These are phyloP conservation scores for Drosophila pruinosa DNA, from an alignment of 1,140 invertebrate species.

Conservation along the genomic window DNA sequence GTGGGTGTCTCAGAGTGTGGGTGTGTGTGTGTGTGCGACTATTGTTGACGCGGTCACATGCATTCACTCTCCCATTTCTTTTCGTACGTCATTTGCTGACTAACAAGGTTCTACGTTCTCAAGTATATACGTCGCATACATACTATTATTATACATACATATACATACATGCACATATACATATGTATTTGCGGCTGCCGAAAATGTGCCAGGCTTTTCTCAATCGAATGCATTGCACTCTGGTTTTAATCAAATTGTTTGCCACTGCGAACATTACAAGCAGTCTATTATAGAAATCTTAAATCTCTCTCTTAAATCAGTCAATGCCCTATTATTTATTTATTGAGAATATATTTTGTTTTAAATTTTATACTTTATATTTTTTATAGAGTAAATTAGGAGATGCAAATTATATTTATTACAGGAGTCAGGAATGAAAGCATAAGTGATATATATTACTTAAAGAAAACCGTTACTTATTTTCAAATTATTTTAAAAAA, in stretches of 20 bases:
- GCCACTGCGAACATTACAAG: not conserved
- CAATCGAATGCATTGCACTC: constrained; percentile 6
- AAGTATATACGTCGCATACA: constrained; percentile 1
- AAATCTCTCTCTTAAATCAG: not conserved
- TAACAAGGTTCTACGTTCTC: constrained; percentile 22
- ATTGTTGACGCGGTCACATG: constrained; percentile 15
- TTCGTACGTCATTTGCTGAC: constrained; percentile 62
- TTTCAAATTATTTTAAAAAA: too few species aligned
- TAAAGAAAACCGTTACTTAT: not conserved
- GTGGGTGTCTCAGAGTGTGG: constrained; percentile 45
- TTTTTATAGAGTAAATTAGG: too few species aligned
- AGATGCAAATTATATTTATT: constrained; percentile 1
- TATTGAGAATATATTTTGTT: not conserved
- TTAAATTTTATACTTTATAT: not conserved
- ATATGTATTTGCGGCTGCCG: constrained; percentile 1
- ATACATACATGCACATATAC: not conserved
- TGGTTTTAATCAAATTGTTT: not conserved
- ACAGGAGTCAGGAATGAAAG: too few species aligned
- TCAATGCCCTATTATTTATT: not conserved
- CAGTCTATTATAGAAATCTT: not conserved
- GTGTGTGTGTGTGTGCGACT: constrained; percentile 19
- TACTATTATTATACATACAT: constrained; percentile 3
- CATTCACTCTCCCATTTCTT: constrained; percentile 20
- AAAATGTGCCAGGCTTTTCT: constrained; percentile 16
- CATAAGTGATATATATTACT: too few species aligned